Base-by-base conservation (phyloP, 1,140 invertebrate species). In the Meloidogyne hapla region DNA sequence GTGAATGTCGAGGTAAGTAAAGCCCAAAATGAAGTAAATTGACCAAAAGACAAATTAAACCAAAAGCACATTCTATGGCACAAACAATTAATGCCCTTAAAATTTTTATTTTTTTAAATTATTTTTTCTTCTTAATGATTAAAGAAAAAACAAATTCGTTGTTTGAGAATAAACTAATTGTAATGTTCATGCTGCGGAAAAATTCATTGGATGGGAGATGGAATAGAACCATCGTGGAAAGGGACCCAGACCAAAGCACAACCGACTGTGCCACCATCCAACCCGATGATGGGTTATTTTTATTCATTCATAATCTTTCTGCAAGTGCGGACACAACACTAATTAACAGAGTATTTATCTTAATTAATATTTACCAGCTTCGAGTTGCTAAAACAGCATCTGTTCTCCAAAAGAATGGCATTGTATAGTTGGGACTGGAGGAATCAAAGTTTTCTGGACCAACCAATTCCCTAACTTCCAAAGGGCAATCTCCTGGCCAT, bases 381-480 rank as follows among this genome's bases (percentile, higher is more conserved):
- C 79, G 63, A 2, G 83, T 84, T 1, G 84, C 83, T 6, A 83
- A 80, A 26, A 83, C 80, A 9, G 74, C 79, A 40, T 83, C 76
- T 13, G 74, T 71, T 33, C 79, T 75, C 83, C 83, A 85, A 61
- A 81, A 85, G 45, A 85, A 84, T 25, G 83, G 83, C 84, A 85
- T 85, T 23, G 68, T 65, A 67, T 85, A 85, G 45, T 84, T 78
- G 15, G 81, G 83, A 40, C 69, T 81, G 1, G 78, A 76, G 2
- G 84, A 72, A 62, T 85, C 83, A 68, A 84, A 85, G 38, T 80
- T 61, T 38, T 83, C 80, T 10, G 83, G 80, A 23, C 83, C 83
- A 23, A 85, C 83, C 25, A 86, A 68, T 75, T 85, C 84, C 38
- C 81, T 75, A n/a, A 85, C 84, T 77, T 85, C 83, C 25, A 85